Evolutionary conservation across 2,113 vertebrate species (phyloP), one percentile per base, ranked within the genome.

Genomic region (Colius striatus): DNA sequence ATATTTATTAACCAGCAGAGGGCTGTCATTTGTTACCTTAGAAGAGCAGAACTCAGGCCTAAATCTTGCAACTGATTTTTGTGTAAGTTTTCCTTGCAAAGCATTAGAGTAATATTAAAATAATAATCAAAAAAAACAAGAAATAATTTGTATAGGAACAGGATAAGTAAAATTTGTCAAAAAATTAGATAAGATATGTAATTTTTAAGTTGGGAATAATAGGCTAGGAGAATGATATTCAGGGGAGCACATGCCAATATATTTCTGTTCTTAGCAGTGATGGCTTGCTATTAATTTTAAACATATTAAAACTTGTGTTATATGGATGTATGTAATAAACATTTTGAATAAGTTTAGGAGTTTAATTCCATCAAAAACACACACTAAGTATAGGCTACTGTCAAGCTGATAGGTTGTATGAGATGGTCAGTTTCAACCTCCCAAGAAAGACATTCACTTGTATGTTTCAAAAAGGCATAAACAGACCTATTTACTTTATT

Each of bases 11-110:
- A 41, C 87, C 87, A 92, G 76, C n/a, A 94, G 93, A 93, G 87
- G 87, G 84, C 93, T 96, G 74, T 89, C 61, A 87, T 75, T 89
- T 94, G 50, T 82, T 91, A 55, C 21, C 53, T 82, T 61, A 79
- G 12, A 63, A 65, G 38, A 79, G 20, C 66, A 84, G 80, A 89
- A 63, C 2, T 87, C 53, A n/a, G 41, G 43, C 51, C n/a, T 63
- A 58, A 86, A 47, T 65, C 15, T 75, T 71, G 29, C 51, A 60
- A 13, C 72, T 81, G 1, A 6, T 73, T 81, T 94, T 70, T 50
- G 14, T 58, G 36, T 50, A 57, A 6, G 65, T 86, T 90, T 93
- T 88, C n/a, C 79, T 82, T 38, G 25, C 27, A 61, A 87, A 94
- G 57, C 7, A 15, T 11, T 36, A 18, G 15, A 63, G 16, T 25